Evolutionary conservation across 2,888 invertebrate species (phyloP).

Genomic region (Troides aeacus): DNA sequence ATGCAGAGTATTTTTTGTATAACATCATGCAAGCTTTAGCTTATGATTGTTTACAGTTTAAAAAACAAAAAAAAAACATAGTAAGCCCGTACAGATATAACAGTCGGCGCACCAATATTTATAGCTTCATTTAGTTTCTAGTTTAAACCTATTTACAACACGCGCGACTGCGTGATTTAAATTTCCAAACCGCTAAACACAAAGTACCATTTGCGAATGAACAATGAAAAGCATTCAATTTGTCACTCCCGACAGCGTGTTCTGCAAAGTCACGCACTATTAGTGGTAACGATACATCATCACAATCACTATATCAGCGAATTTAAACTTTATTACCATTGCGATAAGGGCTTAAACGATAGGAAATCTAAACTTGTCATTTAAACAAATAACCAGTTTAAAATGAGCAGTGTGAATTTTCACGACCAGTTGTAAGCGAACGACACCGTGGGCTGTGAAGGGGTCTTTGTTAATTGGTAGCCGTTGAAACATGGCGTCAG

Average conservation of each 20-base stretch:
- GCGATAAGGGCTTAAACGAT: background rate
- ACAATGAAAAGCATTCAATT: slow-evolving; percentile 28
- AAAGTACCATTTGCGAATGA: slow-evolving; percentile 17
- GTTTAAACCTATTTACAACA: slow-evolving; percentile 3
- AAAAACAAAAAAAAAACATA: too few relatives aligned
- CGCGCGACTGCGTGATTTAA: slow-evolving; percentile 1
- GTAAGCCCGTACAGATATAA: too few relatives aligned
- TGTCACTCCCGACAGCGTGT: slow-evolving; percentile 26
- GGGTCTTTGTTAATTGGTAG: slow-evolving; percentile 6
- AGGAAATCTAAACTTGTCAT: slow-evolving; percentile 14
- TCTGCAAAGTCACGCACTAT: slow-evolving; percentile 29
- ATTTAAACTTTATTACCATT: slow-evolving; percentile 2
- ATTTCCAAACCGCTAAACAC: slow-evolving; percentile 23
- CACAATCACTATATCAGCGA: background rate
- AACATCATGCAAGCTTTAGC: too few relatives aligned
- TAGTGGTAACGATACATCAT: slow-evolving; percentile 6
- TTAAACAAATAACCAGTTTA: slow-evolving; percentile 18
- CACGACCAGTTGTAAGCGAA: background rate
- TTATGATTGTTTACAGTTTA: too few relatives aligned
- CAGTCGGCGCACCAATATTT: too few relatives aligned
- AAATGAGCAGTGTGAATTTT: slow-evolving; percentile 15
- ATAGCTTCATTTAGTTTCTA: background rate
- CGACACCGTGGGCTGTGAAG: background rate
- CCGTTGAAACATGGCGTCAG: slow-evolving; percentile 21
- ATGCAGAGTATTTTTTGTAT: too few relatives aligned